phyloP scores from a whole-genome alignment of 2,113 vertebrate genomes.

The Oncorhynchus clarkii region DNA sequence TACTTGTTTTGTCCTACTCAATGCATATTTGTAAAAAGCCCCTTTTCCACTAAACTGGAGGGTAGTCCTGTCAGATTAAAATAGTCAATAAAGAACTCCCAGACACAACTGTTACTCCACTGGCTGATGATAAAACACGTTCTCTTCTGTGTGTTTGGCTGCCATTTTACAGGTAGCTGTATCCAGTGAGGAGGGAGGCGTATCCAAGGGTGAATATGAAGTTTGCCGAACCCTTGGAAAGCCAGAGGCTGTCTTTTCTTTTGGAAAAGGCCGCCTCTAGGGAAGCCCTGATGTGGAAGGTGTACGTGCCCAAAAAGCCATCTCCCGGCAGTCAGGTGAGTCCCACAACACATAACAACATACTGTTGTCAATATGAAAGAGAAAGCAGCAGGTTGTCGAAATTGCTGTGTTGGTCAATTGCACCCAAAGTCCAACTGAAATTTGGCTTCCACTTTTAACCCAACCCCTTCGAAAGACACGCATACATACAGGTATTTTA shows the following conservation, averaged over 20 bases:
- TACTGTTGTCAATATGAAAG: neutral
- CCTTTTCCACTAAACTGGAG: too few relatives aligned
- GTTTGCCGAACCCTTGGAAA: constrained; percentile 89
- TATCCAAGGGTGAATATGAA: constrained; percentile 89
- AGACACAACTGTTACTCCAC: too few relatives aligned
- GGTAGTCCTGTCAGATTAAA: too few relatives aligned
- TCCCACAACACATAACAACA: neutral
- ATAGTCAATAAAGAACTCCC: too few relatives aligned
- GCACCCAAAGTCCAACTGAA: too few relatives aligned
- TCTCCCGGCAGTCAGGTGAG: constrained; percentile 34
- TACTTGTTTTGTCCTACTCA: too few relatives aligned
- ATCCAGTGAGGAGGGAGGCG: constrained; percentile 92
- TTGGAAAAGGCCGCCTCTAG: constrained; percentile 92
- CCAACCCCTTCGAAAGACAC: too few relatives aligned
- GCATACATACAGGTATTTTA: too few relatives aligned
- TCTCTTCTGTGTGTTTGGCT: neutral
- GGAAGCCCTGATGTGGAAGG: constrained; percentile 95
- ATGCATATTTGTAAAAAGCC: too few relatives aligned
- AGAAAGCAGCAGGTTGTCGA: neutral
- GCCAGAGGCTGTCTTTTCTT: constrained; percentile 93
- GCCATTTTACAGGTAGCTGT: constrained; percentile 84
- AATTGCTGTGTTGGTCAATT: too few relatives aligned
- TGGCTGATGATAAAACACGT: neutral
- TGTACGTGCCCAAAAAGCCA: constrained; percentile 87
- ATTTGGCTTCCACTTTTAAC: too few relatives aligned